phyloP scores from a whole-genome alignment of 1,140 invertebrate genomes.

The Alviniconcha marisindica region DNA sequence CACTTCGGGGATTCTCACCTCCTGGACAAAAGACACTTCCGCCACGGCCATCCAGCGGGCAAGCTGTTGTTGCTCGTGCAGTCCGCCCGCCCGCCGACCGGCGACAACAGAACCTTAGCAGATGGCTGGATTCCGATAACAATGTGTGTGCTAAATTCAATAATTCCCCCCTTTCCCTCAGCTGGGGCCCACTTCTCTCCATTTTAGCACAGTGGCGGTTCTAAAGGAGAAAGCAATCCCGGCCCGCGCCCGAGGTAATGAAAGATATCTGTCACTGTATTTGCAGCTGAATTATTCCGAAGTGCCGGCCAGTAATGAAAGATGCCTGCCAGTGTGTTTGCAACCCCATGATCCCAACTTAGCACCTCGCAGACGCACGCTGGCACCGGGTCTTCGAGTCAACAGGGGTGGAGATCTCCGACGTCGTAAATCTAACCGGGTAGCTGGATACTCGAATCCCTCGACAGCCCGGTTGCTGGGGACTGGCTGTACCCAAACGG shows the following conservation, averaged over 20 bases:
- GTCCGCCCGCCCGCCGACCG: too few species aligned
- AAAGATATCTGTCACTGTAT: slow-evolving; percentile 35
- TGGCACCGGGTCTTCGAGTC: neutral
- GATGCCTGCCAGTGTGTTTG: neutral
- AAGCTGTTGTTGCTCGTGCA: slow-evolving; percentile 13
- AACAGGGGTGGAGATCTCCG: neutral
- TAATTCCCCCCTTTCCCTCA: neutral
- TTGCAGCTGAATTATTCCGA: slow-evolving; percentile 12
- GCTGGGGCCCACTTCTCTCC: slow-evolving; percentile 31
- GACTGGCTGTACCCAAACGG: slow-evolving; percentile 8
- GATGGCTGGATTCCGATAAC: slow-evolving; percentile 43
- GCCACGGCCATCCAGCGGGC: neutral
- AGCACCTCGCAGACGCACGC: slow-evolving; percentile 1
- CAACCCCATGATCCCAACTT: neutral
- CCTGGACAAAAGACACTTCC: slow-evolving; percentile 6
- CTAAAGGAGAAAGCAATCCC: slow-evolving; percentile 27
- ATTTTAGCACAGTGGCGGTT: slow-evolving; percentile 21
- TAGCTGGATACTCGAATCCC: too few species aligned
- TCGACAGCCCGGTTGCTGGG: neutral
- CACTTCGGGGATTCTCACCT: neutral
- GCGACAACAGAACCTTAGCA: slow-evolving; percentile 30
- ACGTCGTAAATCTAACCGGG: too few species aligned
- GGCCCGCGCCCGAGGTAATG: neutral
- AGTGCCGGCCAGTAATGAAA: neutral
- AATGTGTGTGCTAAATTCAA: slow-evolving; percentile 46